These are phyloP conservation scores for Litocranius walleri DNA, from an alignment of 2,113 vertebrate species.

Conservation along the genomic window DNA sequence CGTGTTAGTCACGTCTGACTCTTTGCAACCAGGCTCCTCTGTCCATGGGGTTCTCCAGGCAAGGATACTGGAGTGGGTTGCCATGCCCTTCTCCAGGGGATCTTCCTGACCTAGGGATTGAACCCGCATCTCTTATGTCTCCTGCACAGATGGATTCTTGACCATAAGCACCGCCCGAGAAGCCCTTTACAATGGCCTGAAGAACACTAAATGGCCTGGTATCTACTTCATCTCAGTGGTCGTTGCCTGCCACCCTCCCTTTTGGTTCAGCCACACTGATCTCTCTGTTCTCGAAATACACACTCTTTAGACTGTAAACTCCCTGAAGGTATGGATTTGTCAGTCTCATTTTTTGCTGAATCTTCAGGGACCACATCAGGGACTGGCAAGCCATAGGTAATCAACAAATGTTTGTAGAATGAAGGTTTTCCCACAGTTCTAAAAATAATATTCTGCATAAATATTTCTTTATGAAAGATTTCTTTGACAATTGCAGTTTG, in stretches of 20 bases:
- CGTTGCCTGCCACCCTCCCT: not conserved
- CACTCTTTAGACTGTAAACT: not conserved
- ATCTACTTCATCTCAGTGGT: not conserved
- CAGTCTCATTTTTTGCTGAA: not conserved
- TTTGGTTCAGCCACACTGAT: not conserved
- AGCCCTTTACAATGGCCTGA: not conserved
- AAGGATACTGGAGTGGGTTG: not conserved
- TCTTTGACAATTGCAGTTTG: not conserved
- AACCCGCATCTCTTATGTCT: not conserved
- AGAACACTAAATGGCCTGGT: not conserved
- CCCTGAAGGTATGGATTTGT: not conserved
- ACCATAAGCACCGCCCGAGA: not conserved
- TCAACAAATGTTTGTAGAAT: not conserved
- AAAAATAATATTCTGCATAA: not conserved
- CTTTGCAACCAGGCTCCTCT: not conserved
- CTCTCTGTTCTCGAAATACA: not conserved
- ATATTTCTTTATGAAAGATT: not conserved
- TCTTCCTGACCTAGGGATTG: not conserved
- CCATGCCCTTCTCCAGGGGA: not conserved
- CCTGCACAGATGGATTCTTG: not conserved
- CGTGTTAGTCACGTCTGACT: accelerated
- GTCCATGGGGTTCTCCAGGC: not conserved
- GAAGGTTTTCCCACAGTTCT: not conserved
- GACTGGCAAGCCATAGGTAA: not conserved
- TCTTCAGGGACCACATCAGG: not conserved